Base-by-base conservation (phyloP, 2,113 vertebrate genomes). In the Pygoscelis antarcticus region DNA sequence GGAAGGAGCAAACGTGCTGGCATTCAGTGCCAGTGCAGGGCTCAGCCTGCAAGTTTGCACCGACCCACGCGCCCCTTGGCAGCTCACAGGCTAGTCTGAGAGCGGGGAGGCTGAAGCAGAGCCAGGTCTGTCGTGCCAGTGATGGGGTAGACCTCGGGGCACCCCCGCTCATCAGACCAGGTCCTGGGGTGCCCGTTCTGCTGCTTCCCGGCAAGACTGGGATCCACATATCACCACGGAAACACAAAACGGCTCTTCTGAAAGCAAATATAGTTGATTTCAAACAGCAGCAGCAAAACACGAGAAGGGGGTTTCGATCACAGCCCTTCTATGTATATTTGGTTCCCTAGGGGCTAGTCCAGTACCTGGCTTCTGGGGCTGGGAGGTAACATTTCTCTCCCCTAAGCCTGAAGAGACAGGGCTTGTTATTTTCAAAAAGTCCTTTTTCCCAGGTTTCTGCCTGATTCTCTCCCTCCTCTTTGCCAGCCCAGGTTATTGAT, bases 201-300 rank as follows among this genome's bases (percentile, higher is more conserved):
- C 25, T 47, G 6, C 57, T 60, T 86, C 25, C 38, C 69, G 38
- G 68, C 16, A 55, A 84, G 34, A 26, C 0, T 29, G 34, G 16
- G 26, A 36, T 71, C 57, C n/a, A 4, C 0, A 0, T 11, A 22
- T 42, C 54, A 68, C 23, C 62, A 49, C 5, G 0, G n/a, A 61
- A 78, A 84, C 27, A 80, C 2, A 22, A 75, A 87, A 10, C 40
- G 68, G 26, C 7, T 4, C 57, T 68, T 89, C 30, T 34, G 70
- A 87, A 89, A 80, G 32, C 6, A 64, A 70, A n/a, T 4, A 11
- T 1, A 29, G 13, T 16, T 54, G 19, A 42, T 85, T 87, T 62
- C 62, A 74, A 69, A 44, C 40, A 72, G 54, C 52, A 70, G 21
- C 71, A 52, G 66, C 54, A 77, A 93, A 88, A 75, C 44, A 34